Base-by-base conservation (phyloP, 1,140 invertebrate species). In the Cotesia typhae region DNA sequence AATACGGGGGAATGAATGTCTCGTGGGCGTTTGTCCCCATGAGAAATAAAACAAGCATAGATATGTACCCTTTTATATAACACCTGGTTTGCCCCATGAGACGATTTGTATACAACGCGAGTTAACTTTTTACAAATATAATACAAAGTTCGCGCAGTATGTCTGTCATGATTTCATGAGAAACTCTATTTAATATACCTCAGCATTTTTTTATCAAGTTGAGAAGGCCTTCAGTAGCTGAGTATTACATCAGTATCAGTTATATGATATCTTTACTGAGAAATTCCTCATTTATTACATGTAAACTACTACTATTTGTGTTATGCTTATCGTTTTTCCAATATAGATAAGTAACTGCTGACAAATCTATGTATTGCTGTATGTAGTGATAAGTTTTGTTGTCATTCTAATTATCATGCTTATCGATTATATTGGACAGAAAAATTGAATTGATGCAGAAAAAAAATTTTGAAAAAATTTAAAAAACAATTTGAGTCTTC, bases 11-110 rank as follows among this genome's bases (percentile, higher is more conserved):
- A 81, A 80, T 81, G 10, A 47, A 77, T 41, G 10, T 65, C 20
- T 79, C 47, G 77, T 83, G 80, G 80, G 82, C 82, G 82, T 82
- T 72, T 80, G 70, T 74, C 67, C 52, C 57, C 67, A 66, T 74
- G 78, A 78, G 79, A 80, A 78, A 75, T 74, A 71, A 71, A 65
- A 65, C 63, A 65, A n/a, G 35, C 63, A 65, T 35, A 67, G 47
- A 12, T 52, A 53, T 35, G 60, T 28, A 37, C 66, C 41, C 41
- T 47, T 52, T 67, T 14, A 14, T 53, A 67, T 35, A 52, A 28
- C 52, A 52, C 66, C 20, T 55, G 20, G 6, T 37, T 14, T 47
- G 4, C 38, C 64, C 47, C 64, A 37, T 7, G 60, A 35, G 60
- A 37, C 60, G 6, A 61, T 47, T 2, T 6, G 41, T 47, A 47